Conservation (phyloP, 2,888 invertebrate species). For the Lasioglossum lativentre region DNA sequence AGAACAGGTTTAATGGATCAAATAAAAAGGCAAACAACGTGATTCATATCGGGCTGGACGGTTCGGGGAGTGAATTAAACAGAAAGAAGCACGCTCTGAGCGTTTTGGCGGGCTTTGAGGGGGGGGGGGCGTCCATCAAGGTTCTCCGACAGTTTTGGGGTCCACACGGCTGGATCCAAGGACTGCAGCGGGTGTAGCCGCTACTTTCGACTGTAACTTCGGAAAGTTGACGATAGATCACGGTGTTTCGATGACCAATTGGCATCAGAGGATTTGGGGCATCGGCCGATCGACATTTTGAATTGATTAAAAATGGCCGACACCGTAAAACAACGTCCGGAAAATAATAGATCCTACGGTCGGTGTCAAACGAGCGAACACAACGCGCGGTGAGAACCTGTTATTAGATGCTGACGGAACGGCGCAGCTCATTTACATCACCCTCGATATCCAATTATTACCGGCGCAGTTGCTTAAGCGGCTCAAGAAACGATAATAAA, state of each 20-base stretch:
- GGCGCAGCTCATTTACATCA: constrained; percentile 54
- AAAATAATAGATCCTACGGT: constrained; percentile 19
- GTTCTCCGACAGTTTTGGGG: not conserved
- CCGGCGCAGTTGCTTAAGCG: constrained; percentile 46
- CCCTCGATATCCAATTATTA: constrained; percentile 59
- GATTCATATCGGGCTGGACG: constrained; percentile 3
- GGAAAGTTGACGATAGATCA: too few species aligned
- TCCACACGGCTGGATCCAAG: not conserved
- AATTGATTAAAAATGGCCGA: constrained; percentile 33
- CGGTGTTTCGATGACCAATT: not conserved
- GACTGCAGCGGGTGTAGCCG: too few species aligned
- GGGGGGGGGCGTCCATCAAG: not conserved
- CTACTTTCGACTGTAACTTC: too few species aligned
- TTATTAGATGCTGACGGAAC: constrained; percentile 44
- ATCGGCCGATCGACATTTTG: not conserved
- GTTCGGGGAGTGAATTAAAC: not conserved
- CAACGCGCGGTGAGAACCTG: constrained; percentile 30
- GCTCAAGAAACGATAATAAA: constrained; percentile 36
- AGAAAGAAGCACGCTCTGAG: not conserved
- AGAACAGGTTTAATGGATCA: constrained; percentile 11
- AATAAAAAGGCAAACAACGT: constrained; percentile 26
- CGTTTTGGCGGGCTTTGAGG: not conserved
- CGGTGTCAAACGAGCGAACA: constrained; percentile 40
- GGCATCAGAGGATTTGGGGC: not conserved
- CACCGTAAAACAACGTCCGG: not conserved